Evolutionary conservation across 2,113 vertebrate genomes (phyloP), one percentile per base, ranked within the genome.

Genomic region (Stegastes partitus): DNA sequence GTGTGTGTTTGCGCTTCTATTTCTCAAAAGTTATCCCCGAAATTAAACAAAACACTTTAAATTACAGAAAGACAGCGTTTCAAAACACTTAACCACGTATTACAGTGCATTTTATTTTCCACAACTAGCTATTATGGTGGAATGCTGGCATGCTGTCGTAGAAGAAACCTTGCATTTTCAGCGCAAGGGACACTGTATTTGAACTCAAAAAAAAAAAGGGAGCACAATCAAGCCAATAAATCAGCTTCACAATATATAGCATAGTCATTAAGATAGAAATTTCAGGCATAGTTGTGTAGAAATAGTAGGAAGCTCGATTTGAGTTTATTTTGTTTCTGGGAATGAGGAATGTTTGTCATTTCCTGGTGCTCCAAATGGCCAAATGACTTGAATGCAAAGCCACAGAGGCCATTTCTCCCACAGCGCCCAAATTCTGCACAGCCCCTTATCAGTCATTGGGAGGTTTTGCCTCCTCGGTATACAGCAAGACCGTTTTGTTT

Each of bases 311-410:
- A 51, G 57, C 26, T 50, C 15, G 47, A 77, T 79, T 70, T 61
- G 28, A 62, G 62, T 83, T 81, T 62, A 77, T 91, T 92, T 89
- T 94, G 92, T 90, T 90, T 91, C 90, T 77, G 71, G 85, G 68
- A 85, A 93, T 71, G 67, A 83, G 65, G 84, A 91, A 91, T 89
- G 81, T 37, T 28, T 84, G 77, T 90, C 70, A 94, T 93, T 96
- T 95, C 92, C 93, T 93, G 91, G 82, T 89, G 76, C 65, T 89
- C 65, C 74, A 68, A 88, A 81, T 75, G 79, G 42, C 80, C 19
- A 77, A 68, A 81, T 83, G 73, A 82, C 77, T 82, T 85, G 53
- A 75, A 86, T 82, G 56, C 56, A 89, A 87, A 78, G 76, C 80
- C 69, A 77, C 78, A 77, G 56, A 79, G 71, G 61, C 65, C 56